Base-by-base conservation (phyloP, 2,113 vertebrate species). In the Callorhinus ursinus region DNA sequence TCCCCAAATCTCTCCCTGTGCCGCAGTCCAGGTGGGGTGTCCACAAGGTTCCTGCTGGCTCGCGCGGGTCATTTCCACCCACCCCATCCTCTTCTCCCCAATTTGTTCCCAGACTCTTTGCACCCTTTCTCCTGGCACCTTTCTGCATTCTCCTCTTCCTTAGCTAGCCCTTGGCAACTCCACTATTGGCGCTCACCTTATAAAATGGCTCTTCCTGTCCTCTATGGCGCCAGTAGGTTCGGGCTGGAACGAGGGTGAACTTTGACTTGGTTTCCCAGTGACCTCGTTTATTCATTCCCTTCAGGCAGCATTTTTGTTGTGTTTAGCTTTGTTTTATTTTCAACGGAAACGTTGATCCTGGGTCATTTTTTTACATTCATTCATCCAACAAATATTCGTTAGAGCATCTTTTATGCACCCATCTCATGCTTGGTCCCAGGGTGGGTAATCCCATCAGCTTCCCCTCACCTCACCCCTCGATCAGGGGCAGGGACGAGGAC, bases 311-410 rank as follows among this genome's bases (percentile, higher is more conserved):
- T 74, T 59, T 79, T 21, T 36, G 57, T 92, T 97, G 72, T 9
- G 67, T 74, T 89, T 11, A 1, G 46, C 61, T 51, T 83, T 51
- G 19, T 59, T 97, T 95, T 65, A 2, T 95, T 96, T 96, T 94
- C 71, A 96, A 92, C 0, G 4, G 65, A 94, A 72, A 53, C 3
- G 5, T 71, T n/a, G 33, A 90, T 36, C n/a, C 42, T 51, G n/a
- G 63, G 28, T 90, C 55, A 2, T 53, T 71, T 59, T 59, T 55
- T n/a, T 18, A 84, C 39, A 95, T 65, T 39, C 76, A 16, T 65
- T 28, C 42, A 19, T 49, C 51, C 69, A 96, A 89, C 77, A 61
- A 90, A 84, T 96, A 80, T 87, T 91, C 57, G 46, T 24, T 11
- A 80, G 72, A 81, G 63, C 77, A 39, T 9, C 80, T 74, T 57